phyloP scores from a whole-genome alignment of 2,797 vertebrate species.

The Rhincodon typus region DNA sequence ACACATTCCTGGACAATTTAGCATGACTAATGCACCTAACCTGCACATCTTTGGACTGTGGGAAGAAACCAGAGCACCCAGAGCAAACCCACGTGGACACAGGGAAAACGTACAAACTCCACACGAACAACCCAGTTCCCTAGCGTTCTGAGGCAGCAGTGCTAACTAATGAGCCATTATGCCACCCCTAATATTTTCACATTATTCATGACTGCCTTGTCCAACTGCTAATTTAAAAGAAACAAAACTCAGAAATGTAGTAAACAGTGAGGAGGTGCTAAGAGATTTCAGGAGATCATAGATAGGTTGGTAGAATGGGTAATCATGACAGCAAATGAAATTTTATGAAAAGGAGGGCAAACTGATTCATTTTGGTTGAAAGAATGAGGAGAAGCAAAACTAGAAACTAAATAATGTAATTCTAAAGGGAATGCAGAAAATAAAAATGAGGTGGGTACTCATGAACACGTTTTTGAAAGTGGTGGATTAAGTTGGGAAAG shows the following conservation, averaged over 20 bases:
- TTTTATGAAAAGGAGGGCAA: neutral
- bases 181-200: neutral
- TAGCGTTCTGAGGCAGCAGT: no score
- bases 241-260: neutral
- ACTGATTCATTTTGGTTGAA: neutral
- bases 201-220: neutral
- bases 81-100: no score
- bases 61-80: no score
- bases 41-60: no score
- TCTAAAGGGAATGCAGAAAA: neutral
- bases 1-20: no score
- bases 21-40: no score
- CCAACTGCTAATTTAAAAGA: neutral
- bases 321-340: neutral
- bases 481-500: neutral
- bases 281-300: neutral
- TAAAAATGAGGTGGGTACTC: neutral
- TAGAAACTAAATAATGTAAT: neutral
- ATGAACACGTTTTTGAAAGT: neutral
- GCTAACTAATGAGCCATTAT: no score
- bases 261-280: neutral
- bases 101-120: no score
- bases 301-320: neutral
- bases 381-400: neutral
- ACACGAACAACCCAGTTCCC: no score